Base-by-base conservation (phyloP, 2,888 invertebrate genomes). In the Ferrisia virgata region DNA sequence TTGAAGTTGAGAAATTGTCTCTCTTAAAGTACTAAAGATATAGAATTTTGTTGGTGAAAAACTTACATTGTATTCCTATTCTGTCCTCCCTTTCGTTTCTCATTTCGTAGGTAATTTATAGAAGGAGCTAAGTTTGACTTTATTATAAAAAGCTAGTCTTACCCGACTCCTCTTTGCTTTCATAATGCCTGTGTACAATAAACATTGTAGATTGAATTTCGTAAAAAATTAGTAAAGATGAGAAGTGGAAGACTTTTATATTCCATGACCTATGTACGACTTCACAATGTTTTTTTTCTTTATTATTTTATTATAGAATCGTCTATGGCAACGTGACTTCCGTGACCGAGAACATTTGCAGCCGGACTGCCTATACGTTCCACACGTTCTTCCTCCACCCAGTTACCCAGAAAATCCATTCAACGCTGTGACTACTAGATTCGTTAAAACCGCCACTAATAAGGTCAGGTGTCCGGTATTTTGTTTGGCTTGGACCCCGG, bases 391-490 rank as follows among this genome's bases (percentile, higher is more conserved):
- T 88, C 99, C 99, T 58, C 99, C 99, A 2, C 94, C 95, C n/a
- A 94, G 95, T 87, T 95, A 96, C 88, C 92, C 94, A 80, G 96
- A 99, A 88, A 97, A 97, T 89, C 96, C 99, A 3, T 97, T 97
- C 87, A 99, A 99, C 90, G 96, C 98, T 86, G 96, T 97, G 15
- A 96, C 97, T 4, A 95, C 95, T 69, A 91, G 97, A 88, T 99
- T 98, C 89, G 98, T 99, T 8, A 95, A 99, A 89, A 97, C 98
- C n/a, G 99, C 99, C 9, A 99, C 98, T 84, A 99, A 99, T 90
- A 99, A 99, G 91, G 97, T 99, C 94, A 92, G 98, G 87, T 99
- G 99, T 90, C 99, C 99, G 0, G 98, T 99, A 87, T 99, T 99
- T 89, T 97, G 97, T 87, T 94, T 99, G 88, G 96, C 97, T 15